Evolutionary conservation across 2,888 invertebrate species (phyloP).

Genomic region (Drosophila pegasa): DNA sequence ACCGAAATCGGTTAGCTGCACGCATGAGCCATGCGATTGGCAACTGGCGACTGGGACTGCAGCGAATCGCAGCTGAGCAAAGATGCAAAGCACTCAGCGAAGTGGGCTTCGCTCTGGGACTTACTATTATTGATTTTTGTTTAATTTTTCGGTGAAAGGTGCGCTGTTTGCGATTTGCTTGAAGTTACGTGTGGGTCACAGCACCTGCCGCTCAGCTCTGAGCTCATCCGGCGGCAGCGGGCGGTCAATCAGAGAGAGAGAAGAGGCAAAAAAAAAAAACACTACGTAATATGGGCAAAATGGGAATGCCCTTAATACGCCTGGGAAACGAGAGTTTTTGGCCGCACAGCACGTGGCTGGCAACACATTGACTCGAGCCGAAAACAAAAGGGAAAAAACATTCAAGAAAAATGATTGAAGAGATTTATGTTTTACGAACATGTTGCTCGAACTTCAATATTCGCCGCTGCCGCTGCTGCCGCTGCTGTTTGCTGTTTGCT

Average conservation of each 20-base stretch:
- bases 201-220: slow-evolving; percentile 26
- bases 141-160: slow-evolving; percentile 67
- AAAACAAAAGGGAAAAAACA: not conserved
- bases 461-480: not conserved
- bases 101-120: slow-evolving; percentile 9
- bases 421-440: slow-evolving; percentile 76
- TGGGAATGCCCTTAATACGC: slow-evolving; percentile 44
- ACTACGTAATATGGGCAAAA: slow-evolving; percentile 19
- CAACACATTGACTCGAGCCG: slow-evolving; percentile 52
- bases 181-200: slow-evolving; percentile 37
- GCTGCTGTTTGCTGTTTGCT: slow-evolving; percentile 13
- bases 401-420: slow-evolving; percentile 35
- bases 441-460: slow-evolving; percentile 48
- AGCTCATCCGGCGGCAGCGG: slow-evolving; percentile 26
- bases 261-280: not conserved
- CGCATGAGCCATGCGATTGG: slow-evolving; percentile 13
- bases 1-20: slow-evolving; percentile 3
- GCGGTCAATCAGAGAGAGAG: slow-evolving; percentile 18
- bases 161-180: slow-evolving; percentile 37
- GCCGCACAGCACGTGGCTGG: slow-evolving; percentile 67
- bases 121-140: slow-evolving; percentile 61
- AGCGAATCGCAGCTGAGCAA: slow-evolving; percentile 27
- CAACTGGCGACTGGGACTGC: slow-evolving; percentile 15
- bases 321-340: slow-evolving; percentile 29
- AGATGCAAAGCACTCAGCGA: slow-evolving; percentile 27